These are phyloP conservation scores for Valencia hispanica DNA, from an alignment of 2,797 vertebrate species.

Conservation along the genomic window DNA sequence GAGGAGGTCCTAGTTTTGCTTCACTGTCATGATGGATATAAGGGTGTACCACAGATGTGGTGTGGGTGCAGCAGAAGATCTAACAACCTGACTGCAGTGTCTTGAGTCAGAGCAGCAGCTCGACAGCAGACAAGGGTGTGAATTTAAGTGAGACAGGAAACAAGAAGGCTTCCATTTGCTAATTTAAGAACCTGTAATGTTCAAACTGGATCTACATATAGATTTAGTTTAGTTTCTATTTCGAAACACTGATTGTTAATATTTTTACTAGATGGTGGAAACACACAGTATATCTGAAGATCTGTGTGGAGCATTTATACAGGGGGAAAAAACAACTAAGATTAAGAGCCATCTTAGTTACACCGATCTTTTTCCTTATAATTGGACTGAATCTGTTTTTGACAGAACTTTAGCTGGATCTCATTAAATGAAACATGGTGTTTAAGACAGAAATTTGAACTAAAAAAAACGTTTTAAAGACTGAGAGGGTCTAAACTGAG, in stretches of 20 bases:
- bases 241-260: no score
- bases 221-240: no score
- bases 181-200: background rate
- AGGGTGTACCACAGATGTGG: background rate
- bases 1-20: background rate
- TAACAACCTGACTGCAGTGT: background rate
- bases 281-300: background rate
- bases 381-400: background rate
- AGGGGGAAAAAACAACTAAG: background rate
- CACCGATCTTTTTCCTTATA: background rate
- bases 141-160: background rate
- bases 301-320: background rate
- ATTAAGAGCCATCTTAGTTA: background rate
- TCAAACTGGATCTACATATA: background rate
- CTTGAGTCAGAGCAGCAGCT: conserved; percentile 2
- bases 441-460: background rate
- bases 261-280: background rate
- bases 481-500: background rate
- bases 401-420: background rate
- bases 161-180: background rate
- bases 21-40: background rate
- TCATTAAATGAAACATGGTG: background rate
- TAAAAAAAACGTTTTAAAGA: no score
- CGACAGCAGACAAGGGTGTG: background rate
- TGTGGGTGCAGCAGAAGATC: background rate